phyloP scores from a whole-genome alignment of 2,888 invertebrate species.

The Salpingus planirostris region DNA sequence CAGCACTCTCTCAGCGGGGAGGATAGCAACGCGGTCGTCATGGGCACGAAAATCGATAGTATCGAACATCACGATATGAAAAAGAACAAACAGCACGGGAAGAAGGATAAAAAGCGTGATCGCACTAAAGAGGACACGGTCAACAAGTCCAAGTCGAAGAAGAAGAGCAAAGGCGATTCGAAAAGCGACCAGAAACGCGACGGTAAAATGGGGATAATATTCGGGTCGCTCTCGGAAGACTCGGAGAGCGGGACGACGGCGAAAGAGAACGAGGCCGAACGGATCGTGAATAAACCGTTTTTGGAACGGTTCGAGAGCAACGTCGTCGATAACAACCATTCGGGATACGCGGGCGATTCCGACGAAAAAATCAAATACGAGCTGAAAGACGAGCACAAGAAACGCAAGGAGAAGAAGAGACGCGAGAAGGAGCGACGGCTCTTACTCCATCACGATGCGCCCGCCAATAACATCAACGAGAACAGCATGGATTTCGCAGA shows the following conservation, averaged over 20 bases:
- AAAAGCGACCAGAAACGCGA: slow-evolving; percentile 54
- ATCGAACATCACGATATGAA: slow-evolving; percentile 33
- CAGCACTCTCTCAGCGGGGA: slow-evolving; percentile 56
- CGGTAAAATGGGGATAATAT: slow-evolving; percentile 81
- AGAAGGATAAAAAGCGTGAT: slow-evolving; percentile 54
- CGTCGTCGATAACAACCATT: too few species aligned
- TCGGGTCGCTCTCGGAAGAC: slow-evolving; percentile 75
- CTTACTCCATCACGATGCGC: slow-evolving; percentile 8
- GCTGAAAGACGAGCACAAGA: neutral
- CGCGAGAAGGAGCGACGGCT: slow-evolving; percentile 37
- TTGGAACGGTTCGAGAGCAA: slow-evolving; percentile 17
- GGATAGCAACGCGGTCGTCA: slow-evolving; percentile 40
- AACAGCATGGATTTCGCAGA: slow-evolving; percentile 75
- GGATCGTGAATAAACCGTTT: slow-evolving; percentile 12
- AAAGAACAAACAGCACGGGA: slow-evolving; percentile 41
- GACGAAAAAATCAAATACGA: slow-evolving; percentile 18
- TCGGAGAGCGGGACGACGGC: slow-evolving; percentile 42
- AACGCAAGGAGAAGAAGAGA: slow-evolving; percentile 34
- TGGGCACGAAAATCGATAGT: slow-evolving; percentile 29
- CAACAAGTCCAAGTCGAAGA: slow-evolving; percentile 53
- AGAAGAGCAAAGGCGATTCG: slow-evolving; percentile 38
- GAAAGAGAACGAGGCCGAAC: slow-evolving; percentile 25
- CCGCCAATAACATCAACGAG: slow-evolving; percentile 47
- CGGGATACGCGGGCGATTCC: slow-evolving; percentile 43
- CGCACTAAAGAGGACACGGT: slow-evolving; percentile 48